Evolutionary conservation across 2,797 vertebrate genomes (phyloP).

Genomic region (Chelon auratus): DNA sequence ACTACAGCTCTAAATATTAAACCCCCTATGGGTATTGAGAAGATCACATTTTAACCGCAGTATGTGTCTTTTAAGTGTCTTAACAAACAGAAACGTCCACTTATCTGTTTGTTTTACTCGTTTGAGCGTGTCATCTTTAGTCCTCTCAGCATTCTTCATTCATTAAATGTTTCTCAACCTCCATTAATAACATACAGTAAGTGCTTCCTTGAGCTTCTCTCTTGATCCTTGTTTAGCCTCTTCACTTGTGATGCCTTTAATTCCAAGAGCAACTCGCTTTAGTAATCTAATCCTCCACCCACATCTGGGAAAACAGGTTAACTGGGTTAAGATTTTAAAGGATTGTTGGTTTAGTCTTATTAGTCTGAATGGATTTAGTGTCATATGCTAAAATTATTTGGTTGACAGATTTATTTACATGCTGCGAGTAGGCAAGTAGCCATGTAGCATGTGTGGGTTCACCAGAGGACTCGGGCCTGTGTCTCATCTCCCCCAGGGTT

Average conservation of each 20-base stretch:
- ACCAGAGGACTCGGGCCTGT: slow-evolving; percentile 3
- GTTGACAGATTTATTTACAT: slow-evolving; percentile 24
- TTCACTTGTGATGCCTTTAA: background rate
- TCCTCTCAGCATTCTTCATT: background rate
- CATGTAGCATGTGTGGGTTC: slow-evolving; percentile 9
- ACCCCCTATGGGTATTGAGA: background rate
- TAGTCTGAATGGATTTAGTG: background rate
- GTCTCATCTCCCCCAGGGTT: slow-evolving; percentile 1
- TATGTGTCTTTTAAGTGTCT: too few species aligned
- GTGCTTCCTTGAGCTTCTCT: background rate
- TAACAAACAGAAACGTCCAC: background rate
- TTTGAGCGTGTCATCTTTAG: background rate
- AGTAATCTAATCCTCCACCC: slow-evolving; percentile 1
- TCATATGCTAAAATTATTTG: slow-evolving; percentile 6
- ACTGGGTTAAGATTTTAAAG: slow-evolving; percentile 3
- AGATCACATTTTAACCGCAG: background rate
- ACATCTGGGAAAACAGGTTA: background rate
- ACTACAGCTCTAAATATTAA: background rate
- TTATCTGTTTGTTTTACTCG: background rate
- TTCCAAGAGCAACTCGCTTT: slow-evolving; percentile 23
- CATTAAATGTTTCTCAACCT: background rate
- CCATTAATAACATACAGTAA: background rate
- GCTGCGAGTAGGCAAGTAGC: background rate
- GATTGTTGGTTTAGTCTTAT: background rate
- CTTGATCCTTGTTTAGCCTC: slow-evolving; percentile 1